Base-by-base conservation (phyloP, 1,140 invertebrate genomes). In the Nasonia vitripennis region DNA sequence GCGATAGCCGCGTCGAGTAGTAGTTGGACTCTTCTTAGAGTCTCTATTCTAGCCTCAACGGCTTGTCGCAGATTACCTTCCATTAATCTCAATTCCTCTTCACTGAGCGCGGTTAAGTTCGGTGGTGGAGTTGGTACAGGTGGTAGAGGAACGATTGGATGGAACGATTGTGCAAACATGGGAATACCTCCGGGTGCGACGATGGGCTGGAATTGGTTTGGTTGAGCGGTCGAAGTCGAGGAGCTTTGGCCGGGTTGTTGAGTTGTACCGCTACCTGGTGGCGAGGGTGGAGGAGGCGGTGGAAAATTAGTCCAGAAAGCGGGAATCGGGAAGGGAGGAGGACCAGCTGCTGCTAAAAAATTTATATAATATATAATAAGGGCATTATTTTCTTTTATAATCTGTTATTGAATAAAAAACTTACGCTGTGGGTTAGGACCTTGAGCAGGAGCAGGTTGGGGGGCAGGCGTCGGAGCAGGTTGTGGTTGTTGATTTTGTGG, bases 11-110 rank as follows among this genome's bases (percentile, higher is more conserved):
- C 93, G 74, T 93, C 92, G 20, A 93, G 77, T 23, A 93, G 87
- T 70, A 93, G 88, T 84, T 93, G 92, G 48, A 93, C 90, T 87
- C 91, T 92, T 82, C 91, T 91, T 12, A 93, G 86, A 10, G 90
- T 93, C 87, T 95, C 95, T 80, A 99, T 96, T 84, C 99, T 94
- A 9, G 98, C 98, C 91, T 99, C 98, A 41, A 99, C 95, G 88
- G 98, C 96, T 89, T 96, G 94, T 87, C 98, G 94, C 88, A 98
- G 95, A 84, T 95, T 95, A 41, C 98, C 98, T 92, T 99, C 99
- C 96, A 99, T 96, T 34, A 94, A 94, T 86, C 94, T 93, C 45
- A 99, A 93, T 90, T 99, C 98, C 84, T 98, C 98, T 55, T 96
- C 95, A 75, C 95, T 96, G 23, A 99, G 93, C 68, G 94, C 95